Conservation (phyloP, 2,888 invertebrate species). For the Phlogophora meticulosa region DNA sequence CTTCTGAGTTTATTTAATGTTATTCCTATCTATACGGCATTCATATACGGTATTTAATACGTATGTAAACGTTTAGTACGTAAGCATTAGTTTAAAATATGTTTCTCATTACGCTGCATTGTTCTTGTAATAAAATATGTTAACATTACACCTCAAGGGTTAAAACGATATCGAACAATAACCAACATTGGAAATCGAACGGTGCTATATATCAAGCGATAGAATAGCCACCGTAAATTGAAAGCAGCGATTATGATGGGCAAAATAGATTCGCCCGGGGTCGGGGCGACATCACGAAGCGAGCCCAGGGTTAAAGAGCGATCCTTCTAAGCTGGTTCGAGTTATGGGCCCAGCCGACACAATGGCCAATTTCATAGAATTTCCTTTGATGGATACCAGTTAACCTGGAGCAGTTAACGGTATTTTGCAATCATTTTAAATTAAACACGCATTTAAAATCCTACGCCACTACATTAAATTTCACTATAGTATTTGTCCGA, state of each 20-base stretch:
- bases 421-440: conserved; percentile 74
- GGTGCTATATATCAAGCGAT: conserved; percentile 79
- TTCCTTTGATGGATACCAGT: conserved; percentile 83
- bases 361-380: conserved; percentile 89
- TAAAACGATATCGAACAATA: conserved; percentile 71
- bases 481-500: conserved; percentile 34
- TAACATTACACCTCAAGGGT: conserved; percentile 51
- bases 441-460: conserved; percentile 62
- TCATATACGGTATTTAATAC: conserved; percentile 66
- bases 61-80: conserved; percentile 57
- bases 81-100: conserved; percentile 43
- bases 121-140: conserved; percentile 44
- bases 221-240: conserved; percentile 88
- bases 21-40: conserved; percentile 77
- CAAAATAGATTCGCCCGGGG: conserved; percentile 87
- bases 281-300: conserved; percentile 89
- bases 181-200: conserved; percentile 70
- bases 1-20: conserved; percentile 88
- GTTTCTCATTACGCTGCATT: conserved; percentile 26
- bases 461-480: conserved; percentile 33
- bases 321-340: conserved; percentile 82
- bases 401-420: conserved; percentile 79
- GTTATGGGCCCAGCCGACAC: conserved; percentile 86
- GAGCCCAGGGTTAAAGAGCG: conserved; percentile 86
- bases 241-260: conserved; percentile 89